Conservation (phyloP, 2,113 vertebrate species). For the Passer montanus region DNA sequence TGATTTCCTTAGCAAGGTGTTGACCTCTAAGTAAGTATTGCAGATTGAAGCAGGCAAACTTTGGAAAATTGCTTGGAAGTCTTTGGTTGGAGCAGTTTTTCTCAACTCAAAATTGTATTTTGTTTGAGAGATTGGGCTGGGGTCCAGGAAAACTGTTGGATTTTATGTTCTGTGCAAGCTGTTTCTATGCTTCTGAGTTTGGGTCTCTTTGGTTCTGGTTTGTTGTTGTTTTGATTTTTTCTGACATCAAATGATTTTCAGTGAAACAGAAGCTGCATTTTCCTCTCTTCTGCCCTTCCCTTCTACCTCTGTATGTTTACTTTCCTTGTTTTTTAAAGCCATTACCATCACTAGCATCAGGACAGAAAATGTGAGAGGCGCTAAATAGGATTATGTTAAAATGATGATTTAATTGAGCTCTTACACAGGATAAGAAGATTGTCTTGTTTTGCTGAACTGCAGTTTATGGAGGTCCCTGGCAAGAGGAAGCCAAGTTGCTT, state of each 20-base stretch:
- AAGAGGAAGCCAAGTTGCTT: not conserved
- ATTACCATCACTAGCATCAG: not conserved
- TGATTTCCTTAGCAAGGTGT: not conserved
- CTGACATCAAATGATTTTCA: not conserved
- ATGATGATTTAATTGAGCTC: constrained; percentile 22
- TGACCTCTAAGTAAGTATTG: not conserved
- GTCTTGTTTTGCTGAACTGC: not conserved
- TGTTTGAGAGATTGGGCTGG: not conserved
- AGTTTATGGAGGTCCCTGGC: not conserved
- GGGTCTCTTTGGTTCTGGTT: not conserved
- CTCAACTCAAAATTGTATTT: not conserved
- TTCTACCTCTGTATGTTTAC: not conserved
- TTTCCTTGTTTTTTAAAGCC: not conserved
- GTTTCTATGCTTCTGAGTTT: not conserved
- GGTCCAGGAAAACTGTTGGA: not conserved
- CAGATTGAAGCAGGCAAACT: not conserved
- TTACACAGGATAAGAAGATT: not conserved
- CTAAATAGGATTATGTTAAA: constrained; percentile 18
- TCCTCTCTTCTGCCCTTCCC: not conserved
- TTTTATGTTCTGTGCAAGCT: not conserved
- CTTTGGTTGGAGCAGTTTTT: not conserved
- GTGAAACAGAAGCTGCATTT: not conserved
- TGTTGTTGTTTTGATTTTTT: rapidly evolving
- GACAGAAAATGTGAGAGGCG: not conserved
- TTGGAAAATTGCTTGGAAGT: not conserved